A percentile compares a stretch with the other conserved stretches of the same genome.
Evolutionary conservation across 2,888 invertebrate genomes (phyloP).

Genomic region (Cheilosia vulpina): DNA sequence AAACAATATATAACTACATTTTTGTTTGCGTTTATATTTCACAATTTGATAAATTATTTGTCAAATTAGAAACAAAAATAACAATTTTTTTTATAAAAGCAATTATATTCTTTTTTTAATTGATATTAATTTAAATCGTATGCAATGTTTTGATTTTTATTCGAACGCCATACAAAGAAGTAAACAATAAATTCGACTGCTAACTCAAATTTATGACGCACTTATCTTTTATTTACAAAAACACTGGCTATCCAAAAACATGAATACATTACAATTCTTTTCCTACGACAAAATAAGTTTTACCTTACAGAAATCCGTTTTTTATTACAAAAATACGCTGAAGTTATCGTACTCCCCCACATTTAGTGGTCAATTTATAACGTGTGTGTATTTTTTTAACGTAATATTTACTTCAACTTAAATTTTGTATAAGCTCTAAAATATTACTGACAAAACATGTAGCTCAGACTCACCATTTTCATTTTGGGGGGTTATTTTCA

Average conservation of each 20-base stretch:
- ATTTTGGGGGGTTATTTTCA: no score
- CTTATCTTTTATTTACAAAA: background rate
- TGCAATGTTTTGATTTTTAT: conserved; percentile 22
- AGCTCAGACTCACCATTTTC: no score
- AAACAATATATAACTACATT: background rate
- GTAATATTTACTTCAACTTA: no score
- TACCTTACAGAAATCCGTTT: no score
- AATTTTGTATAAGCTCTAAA: no score
- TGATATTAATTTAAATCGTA: conserved; percentile 39
- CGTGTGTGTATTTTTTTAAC: no score
- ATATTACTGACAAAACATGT: no score
- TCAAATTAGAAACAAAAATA: conserved; percentile 22
- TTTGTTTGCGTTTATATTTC: conserved; percentile 10
- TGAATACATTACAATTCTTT: background rate
- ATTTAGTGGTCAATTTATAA: no score
- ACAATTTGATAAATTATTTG: conserved; percentile 20
- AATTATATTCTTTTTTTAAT: conserved; percentile 24
- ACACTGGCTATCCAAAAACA: no score
- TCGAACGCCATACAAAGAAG: conserved; percentile 57
- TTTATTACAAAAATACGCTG: no score
- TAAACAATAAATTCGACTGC: conserved; percentile 60
- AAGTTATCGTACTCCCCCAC: no score
- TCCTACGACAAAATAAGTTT: background rate
- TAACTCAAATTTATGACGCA: conserved; percentile 19
- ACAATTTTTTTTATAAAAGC: conserved; percentile 25